Evolutionary conservation across 1,140 invertebrate species (phyloP).

Genomic region (Brachystomella parvula): DNA sequence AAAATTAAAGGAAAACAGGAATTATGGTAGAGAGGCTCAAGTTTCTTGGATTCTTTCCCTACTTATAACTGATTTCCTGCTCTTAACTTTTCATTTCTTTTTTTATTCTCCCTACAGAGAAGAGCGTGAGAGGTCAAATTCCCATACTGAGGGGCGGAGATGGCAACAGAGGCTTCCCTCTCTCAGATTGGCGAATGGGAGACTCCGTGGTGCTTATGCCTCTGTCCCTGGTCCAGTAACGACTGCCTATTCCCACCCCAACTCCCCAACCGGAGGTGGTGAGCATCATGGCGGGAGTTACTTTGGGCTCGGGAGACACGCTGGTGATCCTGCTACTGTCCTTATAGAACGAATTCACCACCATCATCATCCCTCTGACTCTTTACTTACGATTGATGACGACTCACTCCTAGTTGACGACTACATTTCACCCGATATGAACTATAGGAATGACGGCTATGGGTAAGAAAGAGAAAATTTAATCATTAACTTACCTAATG

Average conservation of each 20-base stretch:
- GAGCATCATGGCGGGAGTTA: slow-evolving; percentile 29
- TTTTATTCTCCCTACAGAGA: slow-evolving; percentile 25
- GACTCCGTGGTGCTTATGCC: slow-evolving; percentile 32
- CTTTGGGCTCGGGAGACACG: slow-evolving; percentile 25
- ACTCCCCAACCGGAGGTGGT: slow-evolving; percentile 29
- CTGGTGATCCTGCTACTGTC: slow-evolving; percentile 26
- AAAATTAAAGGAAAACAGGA: neutral
- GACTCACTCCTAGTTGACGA: slow-evolving; percentile 35
- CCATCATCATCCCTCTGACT: slow-evolving; percentile 25
- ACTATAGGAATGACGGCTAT: slow-evolving; percentile 30
- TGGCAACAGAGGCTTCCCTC: slow-evolving; percentile 32
- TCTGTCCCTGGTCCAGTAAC: slow-evolving; percentile 34
- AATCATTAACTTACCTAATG: too few relatives aligned
- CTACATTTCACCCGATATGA: slow-evolving; percentile 36
- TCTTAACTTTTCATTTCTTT: slow-evolving; percentile 5
- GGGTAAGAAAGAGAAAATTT: slow-evolving; percentile 21
- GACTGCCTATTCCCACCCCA: slow-evolving; percentile 32
- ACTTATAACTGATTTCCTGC: neutral
- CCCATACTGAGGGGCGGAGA: slow-evolving; percentile 30
- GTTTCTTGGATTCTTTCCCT: neutral
- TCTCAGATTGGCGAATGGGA: slow-evolving; percentile 33
- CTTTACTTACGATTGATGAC: slow-evolving; percentile 36
- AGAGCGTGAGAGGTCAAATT: slow-evolving; percentile 32
- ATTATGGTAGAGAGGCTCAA: neutral
- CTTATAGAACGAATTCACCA: slow-evolving; percentile 29